Evolutionary conservation across 2,888 invertebrate genomes (phyloP), one percentile per base, ranked within the genome.

Genomic region (Alviniconcha strummeri): DNA sequence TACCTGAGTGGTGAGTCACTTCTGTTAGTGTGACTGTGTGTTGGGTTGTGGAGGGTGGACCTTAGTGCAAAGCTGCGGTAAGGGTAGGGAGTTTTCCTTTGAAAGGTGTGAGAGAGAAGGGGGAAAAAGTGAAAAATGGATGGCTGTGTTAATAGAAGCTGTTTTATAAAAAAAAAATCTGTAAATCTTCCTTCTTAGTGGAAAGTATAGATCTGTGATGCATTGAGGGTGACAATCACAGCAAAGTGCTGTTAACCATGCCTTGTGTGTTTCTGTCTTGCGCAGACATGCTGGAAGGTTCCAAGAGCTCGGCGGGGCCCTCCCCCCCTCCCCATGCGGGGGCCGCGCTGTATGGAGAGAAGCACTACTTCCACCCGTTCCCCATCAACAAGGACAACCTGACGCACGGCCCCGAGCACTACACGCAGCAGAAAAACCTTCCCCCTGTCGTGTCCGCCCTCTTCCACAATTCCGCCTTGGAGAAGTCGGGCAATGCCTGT

Each of bases 231-330:
- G 36, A 36, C 36, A 36, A 3, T 36, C 36, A 36, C 36, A 36
- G 36, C 36, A 36, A 36, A 36, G 36, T 36, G 36, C 36, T 36
- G 36, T 3, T 36, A 36, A 36, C 36, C 36, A 36, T 36, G 36
- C 60, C 13, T 60, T 72, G 72, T 72, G 36, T 55, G 76, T 11
- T 36, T 55, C 19, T 56, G n/a, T 69, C 8, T 76, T 9, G 86
- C 88, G 17, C 87, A 90, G 91, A 90, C 82, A 85, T 91, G 55
- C 69, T 91, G 80, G 89, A 89, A 86, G 91, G 91, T 19, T 86
- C 88, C 52, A 89, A 88, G 84, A 92, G 92, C 84, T 91, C 92
- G 54, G 85, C 88, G 74, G 87, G 90, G 19, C 89, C 90, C 8
- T 91, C 91, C 11, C 90, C 91, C 4, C 89, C 90, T 9, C 88